A percentile compares a stretch with the other conserved stretches of the same genome.
Conservation (phyloP, 2,797 vertebrate genomes). For the Agapornis canus region DNA sequence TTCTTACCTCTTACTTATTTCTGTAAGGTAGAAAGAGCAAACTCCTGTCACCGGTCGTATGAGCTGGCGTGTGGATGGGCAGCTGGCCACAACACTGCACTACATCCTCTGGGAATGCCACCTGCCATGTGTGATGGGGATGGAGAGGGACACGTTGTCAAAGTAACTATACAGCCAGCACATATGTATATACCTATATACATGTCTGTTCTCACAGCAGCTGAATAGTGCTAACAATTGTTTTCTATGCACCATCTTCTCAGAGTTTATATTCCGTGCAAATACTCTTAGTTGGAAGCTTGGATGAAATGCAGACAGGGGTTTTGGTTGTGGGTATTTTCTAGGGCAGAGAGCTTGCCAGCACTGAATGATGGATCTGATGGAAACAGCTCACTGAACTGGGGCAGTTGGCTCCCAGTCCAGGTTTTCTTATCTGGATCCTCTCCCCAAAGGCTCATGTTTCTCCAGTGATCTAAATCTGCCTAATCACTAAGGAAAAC, state of each 20-base stretch:
- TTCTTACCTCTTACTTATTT: rapidly evolving
- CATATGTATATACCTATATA: rapidly evolving
- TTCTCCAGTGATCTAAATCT: background rate
- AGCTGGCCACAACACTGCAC: background rate
- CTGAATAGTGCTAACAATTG: rapidly evolving
- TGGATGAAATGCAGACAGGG: rapidly evolving
- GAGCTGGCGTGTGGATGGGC: background rate
- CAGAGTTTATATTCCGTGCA: background rate
- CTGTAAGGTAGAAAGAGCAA: background rate
- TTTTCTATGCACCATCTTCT: background rate
- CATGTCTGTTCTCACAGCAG: background rate
- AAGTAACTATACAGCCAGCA: background rate
- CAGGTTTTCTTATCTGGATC: background rate
- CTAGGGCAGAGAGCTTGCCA: background rate
- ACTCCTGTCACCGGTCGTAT: rapidly evolving
- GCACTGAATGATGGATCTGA: background rate
- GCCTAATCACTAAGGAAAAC: background rate
- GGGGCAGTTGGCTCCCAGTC: background rate
- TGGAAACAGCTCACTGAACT: rapidly evolving
- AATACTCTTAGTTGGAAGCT: background rate
- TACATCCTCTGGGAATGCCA: background rate
- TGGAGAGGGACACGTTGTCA: background rate
- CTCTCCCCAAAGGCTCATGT: background rate
- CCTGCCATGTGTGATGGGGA: rapidly evolving
- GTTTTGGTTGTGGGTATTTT: rapidly evolving